Evolutionary conservation across 2,888 invertebrate genomes (phyloP).

Genomic region (Empis livida): DNA sequence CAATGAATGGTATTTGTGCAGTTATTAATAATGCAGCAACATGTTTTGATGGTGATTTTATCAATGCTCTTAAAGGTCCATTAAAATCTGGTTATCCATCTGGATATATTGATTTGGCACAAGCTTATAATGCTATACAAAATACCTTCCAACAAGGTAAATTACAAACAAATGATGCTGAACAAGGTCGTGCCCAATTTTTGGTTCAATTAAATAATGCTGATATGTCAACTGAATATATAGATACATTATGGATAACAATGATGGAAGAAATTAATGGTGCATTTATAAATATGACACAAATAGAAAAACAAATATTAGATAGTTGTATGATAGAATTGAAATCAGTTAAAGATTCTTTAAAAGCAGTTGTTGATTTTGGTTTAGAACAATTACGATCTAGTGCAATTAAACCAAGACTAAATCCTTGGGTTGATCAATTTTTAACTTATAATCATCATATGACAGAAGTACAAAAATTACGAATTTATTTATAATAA

Average conservation of each 20-base stretch:
- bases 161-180: constrained; percentile 63
- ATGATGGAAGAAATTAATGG: constrained; percentile 57
- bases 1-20: constrained; percentile 91
- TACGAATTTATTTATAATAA: neutral
- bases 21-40: constrained; percentile 88
- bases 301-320: constrained; percentile 54
- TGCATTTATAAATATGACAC: constrained; percentile 46
- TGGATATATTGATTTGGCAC: constrained; percentile 62
- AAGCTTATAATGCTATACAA: constrained; percentile 74
- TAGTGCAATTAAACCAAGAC: constrained; percentile 69
- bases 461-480: constrained; percentile 53
- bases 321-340: constrained; percentile 53
- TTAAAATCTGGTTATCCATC: constrained; percentile 65
- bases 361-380: constrained; percentile 56
- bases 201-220: constrained; percentile 76
- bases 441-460: constrained; percentile 66
- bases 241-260: constrained; percentile 69
- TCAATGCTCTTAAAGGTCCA: constrained; percentile 55
- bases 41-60: constrained; percentile 73
- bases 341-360: constrained; percentile 31
- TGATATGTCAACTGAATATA: constrained; percentile 81
- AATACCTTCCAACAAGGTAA: constrained; percentile 68
- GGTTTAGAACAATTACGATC: constrained; percentile 67
- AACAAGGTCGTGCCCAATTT: constrained; percentile 63
- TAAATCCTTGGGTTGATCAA: constrained; percentile 72